phyloP scores from a whole-genome alignment of 2,797 vertebrate species.

The Lacerta viridis region DNA sequence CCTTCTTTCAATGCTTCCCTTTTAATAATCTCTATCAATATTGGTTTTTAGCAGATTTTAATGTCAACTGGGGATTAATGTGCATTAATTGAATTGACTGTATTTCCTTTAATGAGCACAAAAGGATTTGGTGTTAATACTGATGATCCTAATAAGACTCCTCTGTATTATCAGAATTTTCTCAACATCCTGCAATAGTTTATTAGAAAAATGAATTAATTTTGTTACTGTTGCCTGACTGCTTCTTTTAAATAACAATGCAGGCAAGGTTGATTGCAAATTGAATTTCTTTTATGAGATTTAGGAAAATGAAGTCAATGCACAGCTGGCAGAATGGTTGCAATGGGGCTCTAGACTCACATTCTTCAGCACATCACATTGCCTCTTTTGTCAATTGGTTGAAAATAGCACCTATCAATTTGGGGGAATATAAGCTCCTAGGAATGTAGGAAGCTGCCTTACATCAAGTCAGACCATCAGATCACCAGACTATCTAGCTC shows the following conservation, averaged over 20 bases:
- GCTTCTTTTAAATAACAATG: conserved; percentile 63
- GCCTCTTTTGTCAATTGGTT: conserved; percentile 51
- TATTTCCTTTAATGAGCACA: conserved; percentile 95
- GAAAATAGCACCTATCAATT: no score
- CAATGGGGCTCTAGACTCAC: no score
- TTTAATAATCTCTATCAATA: conserved; percentile 84
- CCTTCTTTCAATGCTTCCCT: conserved; percentile 68
- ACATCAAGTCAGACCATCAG: no score
- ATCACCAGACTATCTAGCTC: no score
- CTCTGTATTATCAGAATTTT: conserved; percentile 90
- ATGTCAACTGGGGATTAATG: conserved; percentile 95
- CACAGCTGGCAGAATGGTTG: background rate
- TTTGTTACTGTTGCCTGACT: conserved; percentile 78
- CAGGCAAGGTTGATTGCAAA: conserved; percentile 48
- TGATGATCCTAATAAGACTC: conserved; percentile 91
- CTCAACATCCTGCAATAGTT: conserved; percentile 90
- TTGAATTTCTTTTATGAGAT: conserved; percentile 55
- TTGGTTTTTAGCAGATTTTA: conserved; percentile 90
- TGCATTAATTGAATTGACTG: conserved; percentile 98
- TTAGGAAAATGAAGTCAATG: conserved; percentile 50
- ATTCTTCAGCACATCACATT: background rate
- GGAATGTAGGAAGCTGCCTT: no score
- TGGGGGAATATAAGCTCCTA: background rate
- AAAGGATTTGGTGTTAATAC: conserved; percentile 96
- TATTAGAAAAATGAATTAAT: conserved; percentile 86